Evolutionary conservation across 2,888 invertebrate species (phyloP).

Genomic region (Papilio gigon): DNA sequence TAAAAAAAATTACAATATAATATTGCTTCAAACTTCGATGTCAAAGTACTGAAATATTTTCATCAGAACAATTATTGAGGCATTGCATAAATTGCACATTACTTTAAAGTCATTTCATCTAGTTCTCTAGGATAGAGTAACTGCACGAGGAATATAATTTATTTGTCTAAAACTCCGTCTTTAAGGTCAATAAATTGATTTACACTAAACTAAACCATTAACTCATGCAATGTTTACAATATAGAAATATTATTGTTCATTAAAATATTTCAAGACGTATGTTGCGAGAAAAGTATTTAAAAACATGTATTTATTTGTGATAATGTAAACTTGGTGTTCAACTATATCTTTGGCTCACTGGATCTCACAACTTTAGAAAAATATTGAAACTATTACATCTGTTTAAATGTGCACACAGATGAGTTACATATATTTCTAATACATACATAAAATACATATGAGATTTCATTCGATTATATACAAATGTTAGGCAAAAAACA

Average conservation of each 20-base stretch:
- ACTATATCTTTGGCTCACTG: neutral
- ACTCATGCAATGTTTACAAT: too few species aligned
- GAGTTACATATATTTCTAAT: neutral
- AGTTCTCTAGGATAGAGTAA: too few species aligned
- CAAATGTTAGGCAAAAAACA: neutral
- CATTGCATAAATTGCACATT: neutral
- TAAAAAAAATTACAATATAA: slow-evolving; percentile 1
- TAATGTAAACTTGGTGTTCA: neutral
- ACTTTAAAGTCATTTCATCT: too few species aligned
- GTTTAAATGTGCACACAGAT: neutral
- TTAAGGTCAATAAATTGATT: too few species aligned
- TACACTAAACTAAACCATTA: neutral
- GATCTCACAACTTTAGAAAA: neutral
- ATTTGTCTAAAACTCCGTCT: too few species aligned
- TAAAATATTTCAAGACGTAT: too few species aligned
- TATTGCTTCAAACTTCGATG: neutral
- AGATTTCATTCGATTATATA: slow-evolving; percentile 16
- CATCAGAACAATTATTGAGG: neutral
- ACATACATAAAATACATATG: slow-evolving; percentile 4
- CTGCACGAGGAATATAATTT: too few species aligned
- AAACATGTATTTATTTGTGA: neutral
- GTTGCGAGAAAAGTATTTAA: neutral
- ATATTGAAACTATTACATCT: neutral
- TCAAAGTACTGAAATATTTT: too few species aligned
- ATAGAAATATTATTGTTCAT: too few species aligned